phyloP scores from a whole-genome alignment of 2,888 invertebrate genomes.

The Anorthoa munda region DNA sequence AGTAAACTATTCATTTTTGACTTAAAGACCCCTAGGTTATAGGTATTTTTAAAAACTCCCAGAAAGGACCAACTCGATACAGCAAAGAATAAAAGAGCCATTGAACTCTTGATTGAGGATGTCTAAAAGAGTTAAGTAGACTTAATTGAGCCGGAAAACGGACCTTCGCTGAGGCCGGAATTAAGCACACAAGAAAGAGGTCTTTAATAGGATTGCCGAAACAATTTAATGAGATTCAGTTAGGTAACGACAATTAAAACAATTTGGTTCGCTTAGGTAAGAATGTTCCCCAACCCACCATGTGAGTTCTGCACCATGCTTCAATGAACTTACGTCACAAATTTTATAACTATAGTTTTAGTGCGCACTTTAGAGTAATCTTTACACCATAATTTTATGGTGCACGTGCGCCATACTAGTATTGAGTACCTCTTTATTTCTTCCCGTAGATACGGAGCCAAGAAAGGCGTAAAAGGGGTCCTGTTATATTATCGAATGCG shows the following conservation, averaged over 20 bases:
- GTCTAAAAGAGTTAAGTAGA: conserved; percentile 45
- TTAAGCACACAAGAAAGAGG: conserved; percentile 23
- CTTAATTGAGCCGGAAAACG: conserved; percentile 48
- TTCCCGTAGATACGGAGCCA: conserved; percentile 39
- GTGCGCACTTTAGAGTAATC: conserved; percentile 53
- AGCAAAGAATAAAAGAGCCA: conserved; percentile 26
- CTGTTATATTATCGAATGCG: conserved; percentile 44
- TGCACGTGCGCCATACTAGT: conserved; percentile 52
- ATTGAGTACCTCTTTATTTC: conserved; percentile 54
- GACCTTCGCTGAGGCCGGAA: conserved; percentile 24
- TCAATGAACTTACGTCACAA: conserved; percentile 53
- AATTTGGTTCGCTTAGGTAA: conserved; percentile 55
- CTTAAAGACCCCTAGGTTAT: no score
- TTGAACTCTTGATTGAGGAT: conserved; percentile 51
- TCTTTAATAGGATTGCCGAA: conserved; percentile 16
- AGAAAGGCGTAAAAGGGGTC: conserved; percentile 36
- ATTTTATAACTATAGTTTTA: conserved; percentile 54
- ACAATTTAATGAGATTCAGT: conserved; percentile 40
- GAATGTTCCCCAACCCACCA: conserved; percentile 26
- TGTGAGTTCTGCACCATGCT: conserved; percentile 42
- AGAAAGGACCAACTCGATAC: background rate
- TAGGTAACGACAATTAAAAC: conserved; percentile 51
- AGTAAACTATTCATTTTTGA: no score
- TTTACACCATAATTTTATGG: conserved; percentile 58
- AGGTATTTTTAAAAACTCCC: conserved; percentile 1